Conservation (phyloP, 2,797 vertebrate genomes). For the Caiman crocodilus region DNA sequence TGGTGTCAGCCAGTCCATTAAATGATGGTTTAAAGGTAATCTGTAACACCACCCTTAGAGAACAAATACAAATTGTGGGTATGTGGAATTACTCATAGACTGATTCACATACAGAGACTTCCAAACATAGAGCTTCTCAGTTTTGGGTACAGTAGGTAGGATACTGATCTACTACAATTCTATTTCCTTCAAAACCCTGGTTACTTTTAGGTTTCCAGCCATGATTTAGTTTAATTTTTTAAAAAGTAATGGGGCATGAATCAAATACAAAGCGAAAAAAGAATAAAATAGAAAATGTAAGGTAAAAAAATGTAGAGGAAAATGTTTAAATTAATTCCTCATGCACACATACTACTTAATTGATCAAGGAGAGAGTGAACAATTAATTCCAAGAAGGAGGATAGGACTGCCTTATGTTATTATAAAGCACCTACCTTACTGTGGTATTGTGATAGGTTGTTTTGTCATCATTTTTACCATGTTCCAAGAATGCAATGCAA, state of each 20-base stretch:
- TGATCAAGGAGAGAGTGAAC: not conserved
- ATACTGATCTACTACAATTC: not conserved
- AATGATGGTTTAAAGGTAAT: too few relatives aligned
- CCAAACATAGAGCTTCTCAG: not conserved
- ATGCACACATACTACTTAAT: not conserved
- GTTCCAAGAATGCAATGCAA: not conserved
- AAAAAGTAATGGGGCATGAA: not conserved
- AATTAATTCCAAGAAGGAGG: not conserved
- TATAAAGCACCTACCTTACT: not conserved
- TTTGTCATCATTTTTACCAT: not conserved
- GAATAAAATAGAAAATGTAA: not conserved
- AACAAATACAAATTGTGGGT: not conserved
- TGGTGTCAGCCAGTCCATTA: too few relatives aligned
- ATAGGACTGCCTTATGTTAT: not conserved
- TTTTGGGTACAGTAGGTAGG: not conserved
- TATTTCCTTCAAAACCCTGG: not conserved
- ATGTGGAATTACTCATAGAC: not conserved
- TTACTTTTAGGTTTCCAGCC: conserved; percentile 31
- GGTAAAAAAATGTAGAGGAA: not conserved
- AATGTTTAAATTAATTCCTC: not conserved
- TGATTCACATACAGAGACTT: not conserved
- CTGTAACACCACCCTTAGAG: not conserved
- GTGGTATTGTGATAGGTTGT: not conserved
- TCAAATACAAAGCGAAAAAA: not conserved
- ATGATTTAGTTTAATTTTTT: conserved; percentile 50